Evolutionary conservation across 2,113 vertebrate species (phyloP).

Genomic region (Callionymus lyra): DNA sequence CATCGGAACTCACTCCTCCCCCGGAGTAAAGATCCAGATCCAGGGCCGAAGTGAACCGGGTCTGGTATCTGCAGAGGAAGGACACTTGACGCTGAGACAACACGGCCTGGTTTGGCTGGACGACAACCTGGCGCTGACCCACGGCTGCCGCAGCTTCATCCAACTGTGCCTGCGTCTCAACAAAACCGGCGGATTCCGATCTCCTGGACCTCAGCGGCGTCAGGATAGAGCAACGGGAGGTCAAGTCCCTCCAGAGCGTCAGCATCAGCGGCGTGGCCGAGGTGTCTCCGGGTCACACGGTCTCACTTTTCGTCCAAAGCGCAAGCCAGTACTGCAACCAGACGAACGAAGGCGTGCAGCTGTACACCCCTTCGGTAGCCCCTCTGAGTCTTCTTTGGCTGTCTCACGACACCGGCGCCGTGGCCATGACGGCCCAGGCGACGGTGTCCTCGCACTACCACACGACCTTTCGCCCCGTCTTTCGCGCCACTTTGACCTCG

Average conservation of each 20-base stretch:
- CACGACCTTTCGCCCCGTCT: conserved; percentile 74
- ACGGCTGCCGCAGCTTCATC: conserved; percentile 78
- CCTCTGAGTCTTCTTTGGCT: conserved; percentile 78
- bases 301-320: conserved; percentile 68
- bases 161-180: conserved; percentile 74
- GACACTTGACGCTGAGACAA: conserved; percentile 63
- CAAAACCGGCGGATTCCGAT: conserved; percentile 56
- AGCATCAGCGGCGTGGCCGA: conserved; percentile 72
- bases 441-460: conserved; percentile 72
- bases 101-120: conserved; percentile 80
- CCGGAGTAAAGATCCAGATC: conserved; percentile 67
- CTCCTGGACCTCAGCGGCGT: conserved; percentile 66
- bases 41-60: conserved; percentile 50
- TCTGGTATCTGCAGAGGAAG: conserved; percentile 54
- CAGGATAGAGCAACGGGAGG: conserved; percentile 72
- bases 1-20: conserved; percentile 45
- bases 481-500: conserved; percentile 71
- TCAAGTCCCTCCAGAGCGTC: conserved; percentile 67
- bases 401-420: conserved; percentile 77
- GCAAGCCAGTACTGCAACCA: conserved; percentile 76
- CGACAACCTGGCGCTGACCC: conserved; percentile 73
- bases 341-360: conserved; percentile 63
- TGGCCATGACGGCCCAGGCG: conserved; percentile 75
- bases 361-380: conserved; percentile 58
- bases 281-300: conserved; percentile 65